Percentiles rank a stretch among this genome's conserved stretches.
Conservation (phyloP, 2,888 invertebrate species). For the Synergus gifuensis region DNA sequence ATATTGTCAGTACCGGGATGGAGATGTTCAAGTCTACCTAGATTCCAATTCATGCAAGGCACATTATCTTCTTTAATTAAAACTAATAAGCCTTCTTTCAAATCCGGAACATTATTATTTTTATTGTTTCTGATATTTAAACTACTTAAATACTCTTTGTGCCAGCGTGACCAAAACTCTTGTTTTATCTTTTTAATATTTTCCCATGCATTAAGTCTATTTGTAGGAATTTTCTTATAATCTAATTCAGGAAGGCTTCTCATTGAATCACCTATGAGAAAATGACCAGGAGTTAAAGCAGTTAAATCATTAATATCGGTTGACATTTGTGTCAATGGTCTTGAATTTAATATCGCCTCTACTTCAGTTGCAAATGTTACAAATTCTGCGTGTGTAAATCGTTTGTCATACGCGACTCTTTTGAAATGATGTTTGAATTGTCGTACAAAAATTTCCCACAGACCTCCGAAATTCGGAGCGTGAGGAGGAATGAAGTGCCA, state of each 20-base stretch:
- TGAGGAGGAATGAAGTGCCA: constrained; percentile 51
- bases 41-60: too few species aligned
- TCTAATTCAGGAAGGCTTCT: constrained; percentile 25
- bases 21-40: constrained; percentile 36
- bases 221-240: too few species aligned
- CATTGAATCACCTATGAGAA: constrained; percentile 41
- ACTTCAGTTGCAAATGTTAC: constrained; percentile 48
- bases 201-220: too few species aligned
- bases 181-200: too few species aligned
- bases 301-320: constrained; percentile 49
- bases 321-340: constrained; percentile 43
- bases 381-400: constrained; percentile 47
- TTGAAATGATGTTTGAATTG: constrained; percentile 46
- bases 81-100: too few species aligned
- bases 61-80: too few species aligned
- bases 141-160: too few species aligned
- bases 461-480: constrained; percentile 49
- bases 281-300: constrained; percentile 46
- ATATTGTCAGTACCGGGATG: constrained; percentile 45
- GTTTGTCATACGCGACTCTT: constrained; percentile 40
- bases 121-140: too few species aligned
- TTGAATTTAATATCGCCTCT: constrained; percentile 48
- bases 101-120: too few species aligned
- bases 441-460: constrained; percentile 47
- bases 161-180: too few species aligned